Conservation (phyloP, 1,140 invertebrate species). For the Andrena cerasifolii region DNA sequence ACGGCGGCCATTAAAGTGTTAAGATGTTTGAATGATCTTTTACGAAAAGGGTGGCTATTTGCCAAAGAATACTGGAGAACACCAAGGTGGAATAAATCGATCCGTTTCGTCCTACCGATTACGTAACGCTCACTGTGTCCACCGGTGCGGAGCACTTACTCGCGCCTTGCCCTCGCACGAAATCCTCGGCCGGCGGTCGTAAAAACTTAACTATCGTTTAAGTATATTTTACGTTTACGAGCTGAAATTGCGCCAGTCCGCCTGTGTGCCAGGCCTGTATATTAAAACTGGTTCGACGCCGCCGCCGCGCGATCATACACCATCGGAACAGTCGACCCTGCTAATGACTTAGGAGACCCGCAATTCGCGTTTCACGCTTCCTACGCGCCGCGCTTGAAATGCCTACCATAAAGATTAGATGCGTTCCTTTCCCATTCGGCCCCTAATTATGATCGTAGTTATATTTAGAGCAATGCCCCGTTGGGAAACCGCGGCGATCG, state of each 20-base stretch:
- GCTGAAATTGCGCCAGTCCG: conserved; percentile 46
- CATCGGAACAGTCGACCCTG: conserved; percentile 32
- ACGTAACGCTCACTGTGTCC: neutral
- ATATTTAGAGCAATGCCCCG: too few species aligned
- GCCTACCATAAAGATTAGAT: neutral
- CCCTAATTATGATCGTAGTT: too few species aligned
- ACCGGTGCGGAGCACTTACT: conserved; percentile 15
- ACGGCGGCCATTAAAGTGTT: too few species aligned
- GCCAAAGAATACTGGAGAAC: neutral
- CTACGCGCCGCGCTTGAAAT: neutral
- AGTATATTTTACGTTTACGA: conserved; percentile 57
- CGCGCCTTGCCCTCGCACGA: conserved; percentile 6
- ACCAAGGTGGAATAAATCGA: neutral
- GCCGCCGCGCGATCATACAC: conserved; percentile 24
- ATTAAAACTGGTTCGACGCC: conserved; percentile 47
- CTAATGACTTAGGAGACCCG: conserved; percentile 43
- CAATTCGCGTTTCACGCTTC: conserved; percentile 14
- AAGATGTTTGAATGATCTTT: too few species aligned
- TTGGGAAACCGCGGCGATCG: too few species aligned
- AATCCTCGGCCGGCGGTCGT: conserved; percentile 30
- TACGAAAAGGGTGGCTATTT: neutral
- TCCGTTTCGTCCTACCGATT: neutral
- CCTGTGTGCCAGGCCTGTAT: neutral
- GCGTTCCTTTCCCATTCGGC: neutral
- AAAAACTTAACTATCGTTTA: conserved; percentile 51